Evolutionary conservation across 1,140 invertebrate species (phyloP).

Genomic region (Andricus grossulariae): DNA sequence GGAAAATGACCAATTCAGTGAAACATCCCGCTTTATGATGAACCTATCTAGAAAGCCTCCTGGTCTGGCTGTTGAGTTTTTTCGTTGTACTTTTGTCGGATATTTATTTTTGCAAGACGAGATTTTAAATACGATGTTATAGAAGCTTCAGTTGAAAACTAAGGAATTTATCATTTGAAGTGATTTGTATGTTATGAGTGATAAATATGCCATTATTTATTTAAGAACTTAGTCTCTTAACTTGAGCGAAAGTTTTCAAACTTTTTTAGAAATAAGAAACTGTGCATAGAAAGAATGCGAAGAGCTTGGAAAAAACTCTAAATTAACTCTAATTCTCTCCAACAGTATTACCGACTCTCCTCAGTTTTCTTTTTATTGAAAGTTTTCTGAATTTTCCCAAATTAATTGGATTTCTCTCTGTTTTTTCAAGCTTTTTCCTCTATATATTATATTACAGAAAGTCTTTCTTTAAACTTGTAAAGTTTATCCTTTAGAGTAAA

Average conservation of each 20-base stretch:
- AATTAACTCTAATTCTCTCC: not conserved
- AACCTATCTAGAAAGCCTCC: not conserved
- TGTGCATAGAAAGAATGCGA: slow-evolving; percentile 5
- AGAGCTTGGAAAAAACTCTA: slow-evolving; percentile 15
- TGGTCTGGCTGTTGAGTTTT: slow-evolving; percentile 14
- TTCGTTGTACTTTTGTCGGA: not conserved
- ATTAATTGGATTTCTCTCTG: not conserved
- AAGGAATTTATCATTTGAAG: not conserved
- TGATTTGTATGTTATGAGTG: not conserved
- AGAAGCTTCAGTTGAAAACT: no score
- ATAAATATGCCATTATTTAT: slow-evolving; percentile 24
- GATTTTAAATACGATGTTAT: no score
- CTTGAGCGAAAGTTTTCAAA: not conserved
- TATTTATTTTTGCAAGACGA: not conserved
- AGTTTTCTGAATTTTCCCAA: no score
- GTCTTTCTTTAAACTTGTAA: not conserved
- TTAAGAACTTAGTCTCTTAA: not conserved
- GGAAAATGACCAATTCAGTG: slow-evolving; percentile 13
- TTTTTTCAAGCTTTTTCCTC: slow-evolving; percentile 1
- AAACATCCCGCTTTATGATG: slow-evolving; percentile 5
- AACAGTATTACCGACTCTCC: slow-evolving; percentile 4
- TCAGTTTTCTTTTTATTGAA: not conserved
- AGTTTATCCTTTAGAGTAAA: not conserved
- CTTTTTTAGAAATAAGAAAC: slow-evolving; percentile 2
- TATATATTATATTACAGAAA: not conserved